These are phyloP conservation scores for Drosophila fuyamai DNA, from an alignment of 1,140 invertebrate species.

Conservation along the genomic window DNA sequence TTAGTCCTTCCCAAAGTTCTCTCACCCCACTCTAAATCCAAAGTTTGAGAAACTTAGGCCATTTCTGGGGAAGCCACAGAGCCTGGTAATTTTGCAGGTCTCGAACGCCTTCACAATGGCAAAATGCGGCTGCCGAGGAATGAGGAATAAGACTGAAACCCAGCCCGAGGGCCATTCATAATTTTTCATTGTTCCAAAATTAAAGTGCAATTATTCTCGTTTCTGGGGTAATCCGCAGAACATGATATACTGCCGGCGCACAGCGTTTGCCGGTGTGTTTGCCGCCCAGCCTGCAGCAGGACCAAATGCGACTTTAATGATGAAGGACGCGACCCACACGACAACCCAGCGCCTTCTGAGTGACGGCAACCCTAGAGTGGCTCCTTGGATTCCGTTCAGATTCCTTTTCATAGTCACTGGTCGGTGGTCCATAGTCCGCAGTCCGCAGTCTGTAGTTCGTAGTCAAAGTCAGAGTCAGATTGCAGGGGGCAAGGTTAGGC, in stretches of 20 bases:
- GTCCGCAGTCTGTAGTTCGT: no score
- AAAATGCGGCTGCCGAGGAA: constrained; percentile 5
- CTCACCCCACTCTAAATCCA: constrained; percentile 13
- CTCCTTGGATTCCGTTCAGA: constrained; percentile 4
- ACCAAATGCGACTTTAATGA: constrained; percentile 70
- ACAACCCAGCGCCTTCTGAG: no score
- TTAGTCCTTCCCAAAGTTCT: constrained; percentile 10
- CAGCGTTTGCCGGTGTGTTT: constrained; percentile 36
- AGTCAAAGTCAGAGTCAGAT: constrained; percentile 14
- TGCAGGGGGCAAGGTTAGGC: constrained; percentile 15
- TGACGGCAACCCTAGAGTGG: constrained; percentile 46
- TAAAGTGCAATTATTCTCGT: constrained; percentile 75
- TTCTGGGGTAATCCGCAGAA: constrained; percentile 67
- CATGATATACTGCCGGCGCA: constrained; percentile 62
- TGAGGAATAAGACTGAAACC: constrained; percentile 34
- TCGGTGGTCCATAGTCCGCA: background rate
- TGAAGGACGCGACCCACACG: constrained; percentile 65
- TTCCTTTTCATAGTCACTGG: no score
- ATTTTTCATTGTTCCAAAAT: constrained; percentile 73
- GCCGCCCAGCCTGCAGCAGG: constrained; percentile 8
- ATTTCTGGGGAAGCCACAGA: constrained; percentile 7
- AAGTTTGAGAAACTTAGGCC: constrained; percentile 15
- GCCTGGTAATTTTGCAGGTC: constrained; percentile 21
- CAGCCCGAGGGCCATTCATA: constrained; percentile 60
- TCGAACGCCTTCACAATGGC: constrained; percentile 7